A percentile compares a stretch with the other conserved stretches of the same genome.
Conservation (phyloP, 2,797 vertebrate genomes). For the Falco peregrinus region DNA sequence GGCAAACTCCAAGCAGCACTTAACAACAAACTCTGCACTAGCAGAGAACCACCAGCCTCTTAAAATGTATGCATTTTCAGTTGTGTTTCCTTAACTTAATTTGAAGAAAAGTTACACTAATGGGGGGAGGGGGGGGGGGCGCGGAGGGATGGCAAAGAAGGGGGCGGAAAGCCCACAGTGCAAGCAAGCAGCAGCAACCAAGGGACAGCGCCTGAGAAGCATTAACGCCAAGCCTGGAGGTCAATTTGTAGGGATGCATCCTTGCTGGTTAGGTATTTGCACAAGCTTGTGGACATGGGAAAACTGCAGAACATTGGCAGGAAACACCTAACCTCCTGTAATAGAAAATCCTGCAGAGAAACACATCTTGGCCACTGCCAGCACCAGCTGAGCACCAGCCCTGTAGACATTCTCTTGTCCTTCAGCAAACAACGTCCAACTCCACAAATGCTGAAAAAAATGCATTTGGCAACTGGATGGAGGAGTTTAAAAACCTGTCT, state of each 20-base stretch:
- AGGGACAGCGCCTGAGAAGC: background rate
- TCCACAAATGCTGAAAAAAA: background rate
- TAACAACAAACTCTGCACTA: background rate
- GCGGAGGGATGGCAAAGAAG: background rate
- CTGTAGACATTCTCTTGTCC: background rate
- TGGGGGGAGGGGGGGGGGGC: background rate
- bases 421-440: background rate
- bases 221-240: background rate
- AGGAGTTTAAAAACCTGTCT: background rate
- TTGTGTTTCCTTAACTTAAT: background rate
- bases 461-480: background rate
- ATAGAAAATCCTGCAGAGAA: background rate
- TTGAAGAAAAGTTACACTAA: background rate
- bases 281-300: background rate
- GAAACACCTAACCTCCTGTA: background rate
- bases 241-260: rapidly evolving
- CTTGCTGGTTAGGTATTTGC: background rate
- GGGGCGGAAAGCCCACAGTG: rapidly evolving
- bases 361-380: background rate
- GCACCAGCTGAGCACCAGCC: background rate
- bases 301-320: background rate
- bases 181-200: background rate
- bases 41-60: background rate
- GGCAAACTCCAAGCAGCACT: background rate
- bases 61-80: background rate